Percentiles rank a stretch among this genome's conserved stretches.
Conservation (phyloP, 37 sponge, comb jelly and placozoan species). For the Spongia lamella region DNA sequence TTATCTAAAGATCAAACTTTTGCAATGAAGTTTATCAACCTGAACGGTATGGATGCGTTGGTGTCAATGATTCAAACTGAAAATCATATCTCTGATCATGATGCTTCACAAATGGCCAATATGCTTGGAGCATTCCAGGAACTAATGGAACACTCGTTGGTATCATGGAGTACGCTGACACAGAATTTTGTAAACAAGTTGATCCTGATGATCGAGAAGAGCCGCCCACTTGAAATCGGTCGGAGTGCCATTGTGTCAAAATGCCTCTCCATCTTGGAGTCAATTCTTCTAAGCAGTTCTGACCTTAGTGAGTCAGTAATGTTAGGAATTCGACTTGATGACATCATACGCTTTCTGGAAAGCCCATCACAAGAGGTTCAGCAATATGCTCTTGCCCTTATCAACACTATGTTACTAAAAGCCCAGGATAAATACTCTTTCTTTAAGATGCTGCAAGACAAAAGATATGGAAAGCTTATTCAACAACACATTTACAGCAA, state of each 20-base stretch:
- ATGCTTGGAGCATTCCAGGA: constrained; percentile 71
- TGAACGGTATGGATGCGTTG: constrained; percentile 55
- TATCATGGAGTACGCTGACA: constrained; percentile 77
- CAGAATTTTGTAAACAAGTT: constrained; percentile 80
- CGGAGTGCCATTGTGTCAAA: constrained; percentile 49
- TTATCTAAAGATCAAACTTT: constrained; percentile 62
- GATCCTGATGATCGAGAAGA: constrained; percentile 62
- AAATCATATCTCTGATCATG: constrained; percentile 15
- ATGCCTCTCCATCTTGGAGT: constrained; percentile 71
- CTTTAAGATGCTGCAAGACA: constrained; percentile 27
- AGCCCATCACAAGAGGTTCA: constrained; percentile 43
- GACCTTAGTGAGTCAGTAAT: constrained; percentile 45
- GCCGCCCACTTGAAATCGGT: constrained; percentile 19
- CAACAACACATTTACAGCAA: constrained; percentile 25
- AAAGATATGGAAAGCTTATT: constrained; percentile 26
- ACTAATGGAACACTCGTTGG: constrained; percentile 86
- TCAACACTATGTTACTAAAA: constrained; percentile 75
- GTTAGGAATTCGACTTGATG: constrained; percentile 36
- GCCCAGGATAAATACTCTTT: constrained; percentile 22
- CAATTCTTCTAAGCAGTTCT: constrained; percentile 56
- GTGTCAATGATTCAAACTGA: constrained; percentile 48
- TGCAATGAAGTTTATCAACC: constrained; percentile 64
- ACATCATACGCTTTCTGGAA: constrained; percentile 36
- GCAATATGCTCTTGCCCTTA: constrained; percentile 66
- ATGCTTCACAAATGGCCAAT: constrained; percentile 26